A percentile compares a stretch with the other conserved stretches of the same genome.
phyloP scores from a whole-genome alignment of 53 echinoderm and acorn worm species.

The Holothuria scabra region DNA sequence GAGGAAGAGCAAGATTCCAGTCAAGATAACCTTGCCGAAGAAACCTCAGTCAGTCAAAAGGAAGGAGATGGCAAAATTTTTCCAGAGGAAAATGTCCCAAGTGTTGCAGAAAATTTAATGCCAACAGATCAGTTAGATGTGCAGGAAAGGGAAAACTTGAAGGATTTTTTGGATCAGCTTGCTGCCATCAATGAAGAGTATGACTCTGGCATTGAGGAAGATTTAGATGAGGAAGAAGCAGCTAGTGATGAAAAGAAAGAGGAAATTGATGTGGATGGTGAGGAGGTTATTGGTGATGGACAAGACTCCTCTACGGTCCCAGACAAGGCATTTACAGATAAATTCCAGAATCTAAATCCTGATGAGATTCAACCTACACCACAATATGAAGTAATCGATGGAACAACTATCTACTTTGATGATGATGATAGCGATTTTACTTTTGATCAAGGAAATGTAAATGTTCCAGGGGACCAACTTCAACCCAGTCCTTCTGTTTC shows the following conservation, averaged over 20 bases:
- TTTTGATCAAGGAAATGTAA: neutral
- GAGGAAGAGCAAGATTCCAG: no score
- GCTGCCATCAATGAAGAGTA: neutral
- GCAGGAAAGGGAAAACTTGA: no score
- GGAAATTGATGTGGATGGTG: neutral
- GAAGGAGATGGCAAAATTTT: no score
- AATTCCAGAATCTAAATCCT: slow-evolving; percentile 4
- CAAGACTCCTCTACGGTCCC: neutral
- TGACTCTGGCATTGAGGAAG: neutral
- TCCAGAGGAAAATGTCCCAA: no score
- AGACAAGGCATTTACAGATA: neutral
- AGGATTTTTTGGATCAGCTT: neutral
- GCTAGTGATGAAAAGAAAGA: neutral
- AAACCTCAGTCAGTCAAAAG: no score
- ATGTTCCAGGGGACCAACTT: slow-evolving; percentile 7
- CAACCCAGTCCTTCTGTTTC: slow-evolving; percentile 5
- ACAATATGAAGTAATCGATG: slow-evolving; percentile 66
- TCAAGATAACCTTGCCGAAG: no score
- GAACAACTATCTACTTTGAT: slow-evolving; percentile 57
- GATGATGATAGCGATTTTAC: slow-evolving; percentile 49
- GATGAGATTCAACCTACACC: slow-evolving; percentile 57
- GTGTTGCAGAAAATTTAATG: no score
- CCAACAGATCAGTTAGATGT: no score
- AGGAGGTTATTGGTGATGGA: neutral
- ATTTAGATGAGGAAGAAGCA: neutral